Evolutionary conservation across 2,797 vertebrate genomes (phyloP).

Genomic region (Bufotes viridis): DNA sequence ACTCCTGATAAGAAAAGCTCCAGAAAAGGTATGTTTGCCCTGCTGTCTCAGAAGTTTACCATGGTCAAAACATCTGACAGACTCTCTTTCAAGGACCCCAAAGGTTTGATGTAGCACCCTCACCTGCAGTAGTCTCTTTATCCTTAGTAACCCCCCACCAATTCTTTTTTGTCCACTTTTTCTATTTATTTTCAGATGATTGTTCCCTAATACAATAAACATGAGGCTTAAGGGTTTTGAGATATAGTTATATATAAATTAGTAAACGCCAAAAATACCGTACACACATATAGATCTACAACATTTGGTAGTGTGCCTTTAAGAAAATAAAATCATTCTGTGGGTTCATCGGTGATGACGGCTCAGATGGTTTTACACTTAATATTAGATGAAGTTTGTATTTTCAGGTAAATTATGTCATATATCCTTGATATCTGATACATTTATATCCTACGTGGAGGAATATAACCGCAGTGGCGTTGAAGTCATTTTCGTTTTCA

Average conservation of each 20-base stretch:
- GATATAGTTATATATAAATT: background rate
- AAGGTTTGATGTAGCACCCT: background rate
- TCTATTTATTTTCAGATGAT: background rate
- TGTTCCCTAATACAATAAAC: background rate
- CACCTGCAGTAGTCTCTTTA: background rate
- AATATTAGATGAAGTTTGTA: background rate
- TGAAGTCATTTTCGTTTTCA: background rate
- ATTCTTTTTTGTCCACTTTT: background rate
- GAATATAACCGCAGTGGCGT: background rate
- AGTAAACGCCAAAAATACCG: too few species aligned
- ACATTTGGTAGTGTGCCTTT: background rate
- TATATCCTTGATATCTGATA: background rate
- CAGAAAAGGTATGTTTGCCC: too few species aligned
- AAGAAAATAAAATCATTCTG: background rate
- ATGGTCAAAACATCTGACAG: too few species aligned
- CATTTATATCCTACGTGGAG: constrained; percentile 15
- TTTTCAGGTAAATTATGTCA: background rate
- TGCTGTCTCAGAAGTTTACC: too few species aligned
- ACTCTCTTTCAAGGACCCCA: too few species aligned
- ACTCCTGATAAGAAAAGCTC: too few species aligned
- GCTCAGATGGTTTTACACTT: background rate
- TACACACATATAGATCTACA: background rate
- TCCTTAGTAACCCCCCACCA: background rate
- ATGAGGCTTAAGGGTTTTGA: background rate
- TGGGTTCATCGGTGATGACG: background rate